These are phyloP conservation scores for Disparrhopalites patrizii DNA, from an alignment of 2,888 invertebrate species.

Conservation along the genomic window DNA sequence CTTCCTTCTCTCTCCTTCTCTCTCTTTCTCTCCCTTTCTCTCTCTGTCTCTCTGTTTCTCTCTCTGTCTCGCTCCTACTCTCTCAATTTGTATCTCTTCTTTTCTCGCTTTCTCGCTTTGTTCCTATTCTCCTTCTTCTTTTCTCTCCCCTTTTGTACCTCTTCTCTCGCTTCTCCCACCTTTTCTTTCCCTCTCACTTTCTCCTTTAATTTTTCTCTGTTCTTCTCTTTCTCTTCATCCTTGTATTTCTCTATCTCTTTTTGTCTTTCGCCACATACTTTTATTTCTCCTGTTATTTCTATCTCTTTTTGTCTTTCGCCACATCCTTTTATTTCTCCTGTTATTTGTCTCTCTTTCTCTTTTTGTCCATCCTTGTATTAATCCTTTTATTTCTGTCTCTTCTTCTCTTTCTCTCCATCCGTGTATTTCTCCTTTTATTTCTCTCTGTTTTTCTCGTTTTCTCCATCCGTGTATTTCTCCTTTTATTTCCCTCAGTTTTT, in stretches of 20 bases:
- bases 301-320: background rate
- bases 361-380: no score
- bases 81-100: no score
- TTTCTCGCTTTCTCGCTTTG: background rate
- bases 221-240: background rate
- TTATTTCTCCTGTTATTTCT: background rate
- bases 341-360: no score
- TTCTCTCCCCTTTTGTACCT: background rate
- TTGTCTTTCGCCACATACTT: background rate
- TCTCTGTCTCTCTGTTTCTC: background rate
- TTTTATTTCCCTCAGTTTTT: no score
- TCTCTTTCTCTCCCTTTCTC: background rate
- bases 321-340: background rate
- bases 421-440: no score
- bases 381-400: no score
- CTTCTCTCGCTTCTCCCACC: background rate
- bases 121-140: background rate
- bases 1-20: background rate
- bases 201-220: slow-evolving; percentile 7
- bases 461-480: no score
- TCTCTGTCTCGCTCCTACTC: no score
- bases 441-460: no score
- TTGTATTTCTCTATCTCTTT: background rate
- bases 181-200: no score
- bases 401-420: no score